Percentiles rank a stretch among this genome's conserved stretches.
Evolutionary conservation across 2,797 vertebrate species (phyloP).

Genomic region (Schizopygopsis pylzovi): DNA sequence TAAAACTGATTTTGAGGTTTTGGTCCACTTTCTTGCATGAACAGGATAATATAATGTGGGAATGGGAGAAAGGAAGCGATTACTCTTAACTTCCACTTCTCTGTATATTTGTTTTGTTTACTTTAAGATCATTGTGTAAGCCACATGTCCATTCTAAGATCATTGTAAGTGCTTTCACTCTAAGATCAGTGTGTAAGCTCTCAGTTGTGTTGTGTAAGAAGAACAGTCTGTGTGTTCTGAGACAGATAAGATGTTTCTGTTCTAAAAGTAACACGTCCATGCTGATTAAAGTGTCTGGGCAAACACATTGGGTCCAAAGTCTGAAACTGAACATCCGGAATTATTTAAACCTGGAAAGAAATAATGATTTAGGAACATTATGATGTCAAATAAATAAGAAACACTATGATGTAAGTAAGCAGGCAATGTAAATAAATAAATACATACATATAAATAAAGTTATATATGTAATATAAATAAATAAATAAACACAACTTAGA

Average conservation of each 20-base stretch:
- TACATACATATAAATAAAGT: neutral
- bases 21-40: neutral
- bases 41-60: neutral
- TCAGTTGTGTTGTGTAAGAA: constrained; percentile 13
- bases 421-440: neutral
- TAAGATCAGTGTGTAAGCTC: constrained; percentile 9
- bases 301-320: neutral
- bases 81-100: neutral
- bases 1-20: neutral
- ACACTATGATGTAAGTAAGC: neutral
- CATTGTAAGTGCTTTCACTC: neutral
- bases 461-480: neutral
- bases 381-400: neutral
- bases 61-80: neutral
- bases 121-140: constrained; percentile 6
- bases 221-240: constrained; percentile 30
- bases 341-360: neutral
- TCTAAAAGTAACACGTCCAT: constrained; percentile 27
- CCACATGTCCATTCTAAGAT: constrained; percentile 21
- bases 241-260: constrained; percentile 10
- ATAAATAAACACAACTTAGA: neutral
- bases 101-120: constrained; percentile 2
- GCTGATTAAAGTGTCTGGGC: constrained; percentile 23
- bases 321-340: neutral
- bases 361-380: neutral